Base-by-base conservation (phyloP, 1,140 invertebrate genomes). In the Meloidogyne exigua region DNA sequence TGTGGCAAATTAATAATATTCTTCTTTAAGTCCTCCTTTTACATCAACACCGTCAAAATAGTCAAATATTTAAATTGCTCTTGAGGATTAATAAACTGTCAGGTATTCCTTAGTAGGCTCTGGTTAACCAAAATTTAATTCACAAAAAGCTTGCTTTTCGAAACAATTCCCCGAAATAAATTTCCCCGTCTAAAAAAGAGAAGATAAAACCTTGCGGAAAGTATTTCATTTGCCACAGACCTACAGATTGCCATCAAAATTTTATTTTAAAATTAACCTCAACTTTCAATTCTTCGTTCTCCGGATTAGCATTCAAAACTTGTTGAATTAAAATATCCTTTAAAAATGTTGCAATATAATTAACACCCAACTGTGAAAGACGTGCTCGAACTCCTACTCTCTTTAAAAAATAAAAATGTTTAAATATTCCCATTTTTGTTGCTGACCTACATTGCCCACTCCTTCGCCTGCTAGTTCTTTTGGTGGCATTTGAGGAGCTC, bases 351-450 rank as follows among this genome's bases (percentile, higher is more conserved):
- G 82, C 75, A 23, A 82, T 73, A 71, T 84, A 82, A 39, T 82
- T 73, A 32, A 82, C 62, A 1, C 81, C 81, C 32, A 77, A 73
- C 26, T 80, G 82, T 0, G 79, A 78, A 23, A 82, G 44, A 15
- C 82, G 72, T 4, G 78, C 83, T 49, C 57, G 57, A n/a, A 81
- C 79, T 12, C 81, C 81, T 18, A 18, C 82, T 80, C 65, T 73
- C 81, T 82, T 39, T 25, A 81, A 84, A 79, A 25, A 26, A n/a
- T 57, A 57, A 57, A 57, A 57, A n/a, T 15, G 18, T 57, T 57
- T 49, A 21, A 44, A 36, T 49, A 72, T 49, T 28, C 21, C n/a
- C 26, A 28, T 11, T 64, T 10, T 62, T 72, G 13, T 32, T 32
- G 21, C 18, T 72, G 39, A 65, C 63, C 15, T 21, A 75, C 62